Percentiles rank a stretch among this genome's conserved stretches.
phyloP scores from a whole-genome alignment of 2,113 vertebrate genomes.

The Gadus macrocephalus region DNA sequence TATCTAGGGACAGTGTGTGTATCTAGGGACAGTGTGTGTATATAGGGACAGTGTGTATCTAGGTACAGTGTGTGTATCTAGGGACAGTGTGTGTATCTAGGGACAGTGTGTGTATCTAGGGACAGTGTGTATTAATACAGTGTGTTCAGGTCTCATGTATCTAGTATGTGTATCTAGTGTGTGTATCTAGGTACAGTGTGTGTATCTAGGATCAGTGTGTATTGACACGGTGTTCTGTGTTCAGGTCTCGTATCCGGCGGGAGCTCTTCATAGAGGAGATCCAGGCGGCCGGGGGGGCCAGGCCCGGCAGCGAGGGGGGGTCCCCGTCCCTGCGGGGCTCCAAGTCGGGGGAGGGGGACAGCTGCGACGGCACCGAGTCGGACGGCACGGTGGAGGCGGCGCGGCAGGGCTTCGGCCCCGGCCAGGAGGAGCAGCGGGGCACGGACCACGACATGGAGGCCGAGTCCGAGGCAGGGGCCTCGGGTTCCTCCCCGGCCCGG shows the following conservation, averaged over 20 bases:
- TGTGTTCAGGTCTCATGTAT: background rate
- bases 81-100: background rate
- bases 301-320: conserved; percentile 78
- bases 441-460: conserved; percentile 69
- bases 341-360: conserved; percentile 90
- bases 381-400: conserved; percentile 83
- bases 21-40: too few species aligned
- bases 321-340: conserved; percentile 80
- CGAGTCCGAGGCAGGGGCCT: conserved; percentile 76
- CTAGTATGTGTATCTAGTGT: background rate
- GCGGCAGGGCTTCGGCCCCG: conserved; percentile 64
- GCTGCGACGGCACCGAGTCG: conserved; percentile 91
- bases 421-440: conserved; percentile 77
- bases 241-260: conserved; percentile 94
- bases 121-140: background rate
- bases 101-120: background rate
- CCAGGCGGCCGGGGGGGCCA: conserved; percentile 86
- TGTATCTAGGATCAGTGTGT: too few species aligned
- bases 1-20: background rate
- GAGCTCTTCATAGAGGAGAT: conserved; percentile 98
- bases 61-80: too few species aligned
- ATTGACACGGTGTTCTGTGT: conserved; percentile 41
- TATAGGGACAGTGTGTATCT: too few species aligned
- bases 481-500: conserved; percentile 77
- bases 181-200: too few species aligned